Base-by-base conservation (phyloP, 2,888 invertebrate genomes). In the Napeogenes sylphis region DNA sequence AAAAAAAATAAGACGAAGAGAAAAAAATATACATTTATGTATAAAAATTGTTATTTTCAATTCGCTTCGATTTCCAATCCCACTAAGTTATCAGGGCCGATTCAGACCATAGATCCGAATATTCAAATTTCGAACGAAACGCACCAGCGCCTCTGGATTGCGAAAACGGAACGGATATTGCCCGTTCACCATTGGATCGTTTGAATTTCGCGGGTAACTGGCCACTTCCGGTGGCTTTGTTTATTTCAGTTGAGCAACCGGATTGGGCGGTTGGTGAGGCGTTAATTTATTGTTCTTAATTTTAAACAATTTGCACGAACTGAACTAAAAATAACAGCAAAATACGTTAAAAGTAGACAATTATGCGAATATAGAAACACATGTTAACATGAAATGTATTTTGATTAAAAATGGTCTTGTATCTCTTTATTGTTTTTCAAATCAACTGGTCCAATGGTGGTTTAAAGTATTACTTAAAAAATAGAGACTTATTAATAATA, bases 81-180 rank as follows among this genome's bases (percentile, higher is more conserved):
- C 62, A 62, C 61, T 6, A 8, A 64, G 61, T 42, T 47, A 58
- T 61, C 53, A 59, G 65, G 68, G 63, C 59, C 65, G 59, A 68
- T 64, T 61, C 59, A 62, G 60, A 65, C 68, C 71, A 73, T 74
- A 74, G 69, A 78, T 79, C 80, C 80, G 76, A 78, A 68, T 64
- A 70, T 69, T 79, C 75, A 68, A 74, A 80, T 79, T 81, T 80
- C 71, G 76, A 74, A 80, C 76, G 82, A 76, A 83, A 84, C 86
- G 85, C 84, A 79, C 81, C 83, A 85, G 80, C 85, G 86, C 85
- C 77, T 76, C 81, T 76, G 80, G 12, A 78, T 90, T 90, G 90
- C 90, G 89, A 90, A 90, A 90, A 83, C 85, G 78, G 88, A 90
- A 87, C 90, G 90, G 90, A 90, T 88, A 89, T 88, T 84, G 87